These are phyloP conservation scores for Clarias gariepinus DNA, from an alignment of 2,113 vertebrate species.

Conservation along the genomic window DNA sequence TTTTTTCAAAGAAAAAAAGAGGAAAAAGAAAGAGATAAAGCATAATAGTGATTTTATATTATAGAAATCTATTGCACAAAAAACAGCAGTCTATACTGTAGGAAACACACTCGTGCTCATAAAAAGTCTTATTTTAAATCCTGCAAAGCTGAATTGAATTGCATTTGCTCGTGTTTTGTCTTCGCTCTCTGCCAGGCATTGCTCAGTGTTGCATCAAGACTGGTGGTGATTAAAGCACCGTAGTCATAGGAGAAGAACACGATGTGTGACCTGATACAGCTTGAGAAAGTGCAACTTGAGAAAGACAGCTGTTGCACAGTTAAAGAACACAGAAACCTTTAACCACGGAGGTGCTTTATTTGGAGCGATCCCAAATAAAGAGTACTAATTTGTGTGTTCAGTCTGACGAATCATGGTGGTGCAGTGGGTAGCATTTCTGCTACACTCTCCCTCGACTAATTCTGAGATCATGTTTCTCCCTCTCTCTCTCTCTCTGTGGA, in stretches of 20 bases:
- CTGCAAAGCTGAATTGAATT: neutral
- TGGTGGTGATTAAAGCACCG: constrained; percentile 24
- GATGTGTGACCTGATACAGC: constrained; percentile 18
- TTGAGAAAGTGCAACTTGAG: neutral
- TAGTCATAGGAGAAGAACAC: constrained; percentile 18
- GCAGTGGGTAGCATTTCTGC: neutral
- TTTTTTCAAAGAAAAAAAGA: constrained; percentile 27
- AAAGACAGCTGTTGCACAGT: neutral
- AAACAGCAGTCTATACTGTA: constrained; percentile 53
- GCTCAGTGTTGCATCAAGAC: constrained; percentile 36
- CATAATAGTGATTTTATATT: constrained; percentile 6
- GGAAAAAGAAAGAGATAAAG: constrained; percentile 26
- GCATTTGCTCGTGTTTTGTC: constrained; percentile 13
- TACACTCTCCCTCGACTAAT: neutral
- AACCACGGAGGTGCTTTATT: neutral
- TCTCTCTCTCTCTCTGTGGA: neutral
- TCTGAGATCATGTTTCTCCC: neutral
- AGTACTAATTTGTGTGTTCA: neutral
- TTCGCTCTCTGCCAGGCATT: constrained; percentile 24
- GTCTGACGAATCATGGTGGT: neutral
- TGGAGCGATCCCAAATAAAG: neutral
- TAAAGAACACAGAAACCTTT: neutral
- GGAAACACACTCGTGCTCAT: constrained; percentile 57
- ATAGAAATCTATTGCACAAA: constrained; percentile 54
- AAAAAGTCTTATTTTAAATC: constrained; percentile 41